Base-by-base conservation (phyloP, 2,113 vertebrate species). In the Struthidea cinerea region DNA sequence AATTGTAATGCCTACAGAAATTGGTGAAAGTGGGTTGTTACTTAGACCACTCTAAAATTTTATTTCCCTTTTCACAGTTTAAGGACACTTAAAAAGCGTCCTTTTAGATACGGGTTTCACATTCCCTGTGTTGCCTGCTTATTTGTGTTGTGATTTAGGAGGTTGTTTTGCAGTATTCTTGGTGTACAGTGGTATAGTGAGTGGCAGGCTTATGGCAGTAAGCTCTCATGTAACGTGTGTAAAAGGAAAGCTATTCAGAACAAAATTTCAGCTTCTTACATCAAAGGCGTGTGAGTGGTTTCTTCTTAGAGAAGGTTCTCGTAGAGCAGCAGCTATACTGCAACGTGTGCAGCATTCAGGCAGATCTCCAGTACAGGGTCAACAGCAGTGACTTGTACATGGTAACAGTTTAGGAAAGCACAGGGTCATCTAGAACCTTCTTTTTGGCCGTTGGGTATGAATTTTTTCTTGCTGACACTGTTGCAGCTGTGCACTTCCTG, bases 341-440 rank as follows among this genome's bases (percentile, higher is more conserved):
- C 52, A 15, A 8, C 0, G 0, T 41, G 8, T 35, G 44, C 32
- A 44, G 11, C 21, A 10, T 60, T 68, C 0, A 0, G 19, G 23
- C 32, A 41, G 3, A 20, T 23, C 67, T 76, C 26, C 42, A 24
- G 20, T 37, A 11, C 4, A 22, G 42, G 32, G 19, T 35, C 39
- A 56, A 9, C 32, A 55, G 22, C 65, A 32, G 30, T 47, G 35
- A 22, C 24, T 47, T 47, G 17, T 6, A 9, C 0, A 3, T 56
- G 13, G 18, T 57, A 37, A 23, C 10, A 12, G 4, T 39, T 78
- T 16, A 79, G 56, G 49, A 78, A 39, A 70, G 35, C 6, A 30
- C 16, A 27, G 3, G 39, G 30, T 71, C 49, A 4, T 41, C 23
- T 28, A 57, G 15, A 33, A 75, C 44, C 22, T 55, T 68, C 32